These are phyloP conservation scores for Pangasianodon gigas DNA, from an alignment of 2,113 vertebrate species.

Conservation along the genomic window DNA sequence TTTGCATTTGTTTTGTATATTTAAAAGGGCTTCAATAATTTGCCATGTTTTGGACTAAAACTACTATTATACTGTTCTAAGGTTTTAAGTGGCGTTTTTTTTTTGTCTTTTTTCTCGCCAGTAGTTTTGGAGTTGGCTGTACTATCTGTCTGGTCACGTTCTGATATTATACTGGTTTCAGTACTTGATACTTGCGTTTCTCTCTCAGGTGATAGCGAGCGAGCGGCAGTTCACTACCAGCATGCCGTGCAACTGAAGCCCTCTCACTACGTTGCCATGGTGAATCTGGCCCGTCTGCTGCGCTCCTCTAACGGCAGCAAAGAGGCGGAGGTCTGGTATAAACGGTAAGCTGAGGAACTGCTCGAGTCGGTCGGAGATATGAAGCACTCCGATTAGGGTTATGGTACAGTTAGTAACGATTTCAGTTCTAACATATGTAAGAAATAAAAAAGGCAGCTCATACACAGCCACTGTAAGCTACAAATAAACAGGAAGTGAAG, in stretches of 20 bases:
- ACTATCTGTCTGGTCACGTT: too few relatives aligned
- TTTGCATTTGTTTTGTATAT: not conserved
- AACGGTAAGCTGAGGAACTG: slow-evolving; percentile 72
- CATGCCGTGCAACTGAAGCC: slow-evolving; percentile 88
- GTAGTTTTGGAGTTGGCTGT: not conserved
- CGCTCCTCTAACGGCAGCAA: slow-evolving; percentile 86
- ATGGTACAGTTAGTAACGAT: not conserved
- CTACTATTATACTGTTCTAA: not conserved
- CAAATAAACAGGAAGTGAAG: not conserved
- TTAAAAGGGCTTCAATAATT: not conserved
- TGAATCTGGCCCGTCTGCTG: slow-evolving; percentile 91
- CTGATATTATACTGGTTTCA: not conserved
- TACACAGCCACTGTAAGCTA: not conserved
- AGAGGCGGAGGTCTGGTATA: slow-evolving; percentile 91
- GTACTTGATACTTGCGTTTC: not conserved
- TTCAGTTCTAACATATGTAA: not conserved
- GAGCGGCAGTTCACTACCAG: slow-evolving; percentile 85
- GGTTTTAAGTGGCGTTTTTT: not conserved
- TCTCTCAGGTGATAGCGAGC: slow-evolving; percentile 77
- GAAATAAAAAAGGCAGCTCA: not conserved
- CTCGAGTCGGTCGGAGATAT: not conserved
- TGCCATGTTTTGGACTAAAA: not conserved
- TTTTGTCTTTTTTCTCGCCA: not conserved
- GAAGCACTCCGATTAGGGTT: not conserved
- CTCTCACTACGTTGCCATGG: slow-evolving; percentile 91